Percentiles rank a stretch among this genome's conserved stretches.
phyloP scores from a whole-genome alignment of 2,888 invertebrate genomes.

The Drosophila kokeensis region DNA sequence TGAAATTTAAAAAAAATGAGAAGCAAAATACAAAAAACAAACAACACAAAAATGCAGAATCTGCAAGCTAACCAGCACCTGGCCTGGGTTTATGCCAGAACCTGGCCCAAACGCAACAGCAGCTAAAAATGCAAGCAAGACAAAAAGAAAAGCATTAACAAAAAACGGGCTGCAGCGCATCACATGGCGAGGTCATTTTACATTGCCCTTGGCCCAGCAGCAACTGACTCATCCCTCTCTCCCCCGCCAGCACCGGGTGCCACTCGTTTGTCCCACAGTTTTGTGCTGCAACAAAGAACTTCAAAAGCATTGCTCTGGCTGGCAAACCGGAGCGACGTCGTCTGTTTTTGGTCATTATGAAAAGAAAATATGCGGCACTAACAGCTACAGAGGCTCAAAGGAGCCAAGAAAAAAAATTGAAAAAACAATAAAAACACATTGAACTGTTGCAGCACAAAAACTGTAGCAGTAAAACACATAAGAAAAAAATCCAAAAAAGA shows the following conservation, averaged over 20 bases:
- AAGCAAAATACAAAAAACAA: constrained; percentile 23
- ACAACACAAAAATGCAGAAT: constrained; percentile 39
- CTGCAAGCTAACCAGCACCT: constrained; percentile 44
- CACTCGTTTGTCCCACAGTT: not conserved
- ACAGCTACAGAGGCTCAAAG: constrained; percentile 22
- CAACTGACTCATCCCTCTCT: not conserved
- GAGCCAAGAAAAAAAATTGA: constrained; percentile 33
- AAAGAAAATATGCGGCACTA: constrained; percentile 64
- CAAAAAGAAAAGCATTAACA: constrained; percentile 24
- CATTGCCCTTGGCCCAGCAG: constrained; percentile 56
- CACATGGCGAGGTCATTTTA: constrained; percentile 64
- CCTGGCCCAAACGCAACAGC: constrained; percentile 28
- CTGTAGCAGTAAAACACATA: not conserved
- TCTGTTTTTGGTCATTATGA: constrained; percentile 78
- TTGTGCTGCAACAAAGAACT: constrained; percentile 55
- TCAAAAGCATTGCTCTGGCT: constrained; percentile 71
- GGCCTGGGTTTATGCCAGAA: constrained; percentile 25
- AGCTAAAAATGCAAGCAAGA: constrained; percentile 46
- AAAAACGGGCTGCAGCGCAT: constrained; percentile 36
- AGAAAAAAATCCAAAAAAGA: not conserved
- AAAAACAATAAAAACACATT: constrained; percentile 22
- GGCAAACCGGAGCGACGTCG: constrained; percentile 38
- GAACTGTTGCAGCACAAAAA: constrained; percentile 28
- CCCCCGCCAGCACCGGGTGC: not conserved
- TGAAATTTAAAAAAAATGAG: constrained; percentile 14